phyloP scores from a whole-genome alignment of 2,113 vertebrate species.

The Amazona guildingii region DNA sequence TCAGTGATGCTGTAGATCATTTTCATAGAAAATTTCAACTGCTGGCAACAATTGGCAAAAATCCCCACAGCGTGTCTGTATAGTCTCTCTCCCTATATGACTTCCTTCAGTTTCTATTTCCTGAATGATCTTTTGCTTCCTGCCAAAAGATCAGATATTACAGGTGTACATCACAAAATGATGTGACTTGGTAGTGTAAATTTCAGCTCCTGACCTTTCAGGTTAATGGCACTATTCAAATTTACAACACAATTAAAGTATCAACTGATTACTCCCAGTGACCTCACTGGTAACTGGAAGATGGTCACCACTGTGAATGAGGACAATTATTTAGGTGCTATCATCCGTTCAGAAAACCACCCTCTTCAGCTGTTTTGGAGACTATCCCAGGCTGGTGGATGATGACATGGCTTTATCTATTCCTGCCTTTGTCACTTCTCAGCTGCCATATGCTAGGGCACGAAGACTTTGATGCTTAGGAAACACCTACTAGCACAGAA shows the following conservation, averaged over 20 bases:
- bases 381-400: neutral
- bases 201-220: neutral
- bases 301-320: neutral
- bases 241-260: neutral
- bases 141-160: neutral
- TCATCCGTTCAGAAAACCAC: neutral
- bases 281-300: neutral
- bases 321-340: neutral
- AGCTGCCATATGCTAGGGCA: neutral
- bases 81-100: neutral
- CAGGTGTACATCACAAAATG: neutral
- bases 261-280: neutral
- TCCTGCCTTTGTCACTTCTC: neutral
- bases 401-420: neutral
- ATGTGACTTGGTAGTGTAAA: neutral
- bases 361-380: neutral
- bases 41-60: neutral
- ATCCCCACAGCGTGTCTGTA: neutral
- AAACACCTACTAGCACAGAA: neutral
- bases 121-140: neutral
- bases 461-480: rapidly evolving
- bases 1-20: neutral
- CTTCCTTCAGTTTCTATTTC: neutral
- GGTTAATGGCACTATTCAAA: neutral
- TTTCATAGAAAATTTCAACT: neutral